Evolutionary conservation across 1,140 invertebrate species (phyloP), one percentile per base, ranked within the genome.

Genomic region (Coptotermes formosanus): DNA sequence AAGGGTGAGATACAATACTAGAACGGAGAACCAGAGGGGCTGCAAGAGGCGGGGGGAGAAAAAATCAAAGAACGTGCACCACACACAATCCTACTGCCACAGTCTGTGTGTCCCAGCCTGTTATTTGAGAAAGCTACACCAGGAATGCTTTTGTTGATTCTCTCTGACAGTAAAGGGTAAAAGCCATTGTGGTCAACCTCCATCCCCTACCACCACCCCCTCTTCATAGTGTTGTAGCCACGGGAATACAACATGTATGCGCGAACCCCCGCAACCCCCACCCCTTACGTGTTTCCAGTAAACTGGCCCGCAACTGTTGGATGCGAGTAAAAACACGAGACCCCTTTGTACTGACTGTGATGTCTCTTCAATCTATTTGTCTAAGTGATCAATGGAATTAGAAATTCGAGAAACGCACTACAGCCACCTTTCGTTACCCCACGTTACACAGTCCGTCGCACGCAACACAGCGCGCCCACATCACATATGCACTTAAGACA

Each of bases 61-160:
- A 64, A 64, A 64, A 64, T 64, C 59, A 64, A 64, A 64, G 59
- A 64, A 64, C 59, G 0, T 64, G 59, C 59, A 64, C 59, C 59
- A 64, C 59, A 64, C 19, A 64, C 59, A 64, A 64, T 64, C 59
- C 59, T 64, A 64, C 59, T 64, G 59, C 59, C 59, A 64, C 59
- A 64, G 59, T 64, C 59, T 64, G 59, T 59, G 2, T 64, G 59
- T 64, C 59, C 59, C 59, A 64, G 59, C 0, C 45, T 83, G 82
- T 83, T 83, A 83, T 83, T 83, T 83, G 38, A 83, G 45, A 83
- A 83, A 83, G 7, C 82, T 48, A 83, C 16, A 64, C 59, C 82
- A 83, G 82, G 82, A 83, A 83, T 83, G 82, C 82, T 48, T 83
- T 83, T 83, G 82, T 83, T 83, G 82, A 48, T 48, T 83, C 82